Evolutionary conservation across 2,113 vertebrate genomes (phyloP), one percentile per base, ranked within the genome.

Genomic region (Chitala chitala): DNA sequence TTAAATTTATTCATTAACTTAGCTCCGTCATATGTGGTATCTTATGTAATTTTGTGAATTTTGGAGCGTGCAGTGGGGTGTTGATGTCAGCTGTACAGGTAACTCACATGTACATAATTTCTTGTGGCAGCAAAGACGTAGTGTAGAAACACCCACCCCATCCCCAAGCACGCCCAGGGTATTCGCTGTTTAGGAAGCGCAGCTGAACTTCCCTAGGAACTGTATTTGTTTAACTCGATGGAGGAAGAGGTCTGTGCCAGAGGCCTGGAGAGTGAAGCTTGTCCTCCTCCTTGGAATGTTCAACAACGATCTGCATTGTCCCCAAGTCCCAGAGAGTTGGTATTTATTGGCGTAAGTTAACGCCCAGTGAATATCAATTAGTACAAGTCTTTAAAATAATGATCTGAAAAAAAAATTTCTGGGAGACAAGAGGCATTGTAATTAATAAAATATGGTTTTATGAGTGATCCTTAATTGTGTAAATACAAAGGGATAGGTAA

Each of bases 401-500:
- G 24, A 42, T 61, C 42, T 46, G 55, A 20, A 29, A 36, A n/a
- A n/a, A n/a, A n/a, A n/a, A 54, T 8, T 36, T 71, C 26, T 54
- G 44, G 50, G 44, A 44, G 31, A 48, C 42, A 29, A 38, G 58
- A 61, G 59, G 31, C 31, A 9, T n/a, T n/a, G 42, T 72, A 72
- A 72, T 72, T 59, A 59, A 56, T 72, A 15, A 46, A 72, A 72
- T 59, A 72, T 59, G 46, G 20, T 69, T 38, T 50, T 69, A 3
- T 58, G 55, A 70, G 29, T 54, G 36, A 78, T 78, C 66, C 58
- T 69, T 65, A 44, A 53, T 72, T 70, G 50, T 66, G 77, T 63
- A 54, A 24, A 24, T 77, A 76, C 71, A 69, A 76, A 76, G 78
- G 79, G 58, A 74, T 81, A 80, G 80, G 81, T 71, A 76, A 79